A percentile compares a stretch with the other conserved stretches of the same genome.
Evolutionary conservation across 1,140 invertebrate genomes (phyloP).

Genomic region (Zophobas morio): DNA sequence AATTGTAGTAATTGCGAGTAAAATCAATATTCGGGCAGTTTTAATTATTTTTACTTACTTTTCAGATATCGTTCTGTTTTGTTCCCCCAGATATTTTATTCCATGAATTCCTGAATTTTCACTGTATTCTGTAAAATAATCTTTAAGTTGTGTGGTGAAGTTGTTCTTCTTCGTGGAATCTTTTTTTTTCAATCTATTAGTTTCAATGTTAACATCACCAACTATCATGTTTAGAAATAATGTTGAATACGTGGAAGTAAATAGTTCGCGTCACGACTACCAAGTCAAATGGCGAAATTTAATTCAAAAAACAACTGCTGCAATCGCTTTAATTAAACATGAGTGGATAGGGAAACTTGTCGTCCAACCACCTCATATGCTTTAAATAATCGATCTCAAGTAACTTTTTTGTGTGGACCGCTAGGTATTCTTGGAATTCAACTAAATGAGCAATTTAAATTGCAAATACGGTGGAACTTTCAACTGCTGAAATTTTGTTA

Average conservation of each 20-base stretch:
- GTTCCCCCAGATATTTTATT: constrained; percentile 66
- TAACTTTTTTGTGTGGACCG: too few relatives aligned
- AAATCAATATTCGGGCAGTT: background rate
- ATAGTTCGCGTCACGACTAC: background rate
- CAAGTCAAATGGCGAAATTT: too few relatives aligned
- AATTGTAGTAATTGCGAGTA: constrained; percentile 43
- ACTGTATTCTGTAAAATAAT: constrained; percentile 62
- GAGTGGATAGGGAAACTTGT: too few relatives aligned
- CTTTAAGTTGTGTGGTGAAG: constrained; percentile 7
- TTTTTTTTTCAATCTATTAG: background rate
- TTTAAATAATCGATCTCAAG: too few relatives aligned
- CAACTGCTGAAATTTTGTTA: too few relatives aligned
- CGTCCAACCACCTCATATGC: too few relatives aligned
- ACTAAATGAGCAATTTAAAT: too few relatives aligned
- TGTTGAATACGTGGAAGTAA: background rate
- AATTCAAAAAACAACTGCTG: too few relatives aligned
- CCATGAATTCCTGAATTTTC: constrained; percentile 66
- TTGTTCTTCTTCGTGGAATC: background rate
- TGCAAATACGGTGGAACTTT: too few relatives aligned
- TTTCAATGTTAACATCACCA: constrained; percentile 19
- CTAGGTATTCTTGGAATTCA: too few relatives aligned
- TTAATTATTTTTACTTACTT: constrained; percentile 44
- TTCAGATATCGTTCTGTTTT: constrained; percentile 55
- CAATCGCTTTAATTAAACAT: too few relatives aligned
- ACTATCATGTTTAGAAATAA: background rate